A percentile compares a stretch with the other conserved stretches of the same genome.
Conservation (phyloP, 30 jellyfish, hydroid and myxozoan species). For the Cassiopea andromeda region DNA sequence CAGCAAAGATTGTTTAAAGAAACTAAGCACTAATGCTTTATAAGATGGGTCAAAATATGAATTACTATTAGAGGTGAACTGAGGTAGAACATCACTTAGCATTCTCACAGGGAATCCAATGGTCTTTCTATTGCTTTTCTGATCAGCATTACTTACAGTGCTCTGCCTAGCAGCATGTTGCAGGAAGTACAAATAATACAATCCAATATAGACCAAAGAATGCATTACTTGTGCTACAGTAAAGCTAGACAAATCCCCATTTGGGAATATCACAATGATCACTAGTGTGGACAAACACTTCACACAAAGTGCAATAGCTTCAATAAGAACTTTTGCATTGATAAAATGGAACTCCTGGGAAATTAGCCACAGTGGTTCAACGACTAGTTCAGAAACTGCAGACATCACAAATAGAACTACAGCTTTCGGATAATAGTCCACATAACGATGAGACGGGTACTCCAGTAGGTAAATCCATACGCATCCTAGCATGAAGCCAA, state of each 20-base stretch:
- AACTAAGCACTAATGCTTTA: conserved; percentile 74
- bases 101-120: conserved; percentile 51
- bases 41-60: conserved; percentile 39
- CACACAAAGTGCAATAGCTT: conserved; percentile 73
- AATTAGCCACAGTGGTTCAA: conserved; percentile 88
- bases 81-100: conserved; percentile 77
- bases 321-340: conserved; percentile 78
- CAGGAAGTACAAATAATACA: conserved; percentile 68
- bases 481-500: conserved; percentile 32
- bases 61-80: neutral
- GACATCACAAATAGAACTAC: conserved; percentile 59
- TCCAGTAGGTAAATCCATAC: conserved; percentile 79
- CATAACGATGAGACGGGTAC: conserved; percentile 63
- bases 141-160: neutral
- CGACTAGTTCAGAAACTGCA: conserved; percentile 65
- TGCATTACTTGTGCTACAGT: conserved; percentile 78
- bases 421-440: conserved; percentile 51
- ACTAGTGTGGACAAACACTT: conserved; percentile 70
- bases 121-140: conserved; percentile 11
- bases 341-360: conserved; percentile 76
- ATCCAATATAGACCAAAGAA: conserved; percentile 44
- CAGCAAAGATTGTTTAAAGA: conserved; percentile 84
- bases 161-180: conserved; percentile 9
- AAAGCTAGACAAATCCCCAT: conserved; percentile 60
- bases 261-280: conserved; percentile 65